phyloP scores from a whole-genome alignment of 2,888 invertebrate species.

The Willowsia nigromaculata region DNA sequence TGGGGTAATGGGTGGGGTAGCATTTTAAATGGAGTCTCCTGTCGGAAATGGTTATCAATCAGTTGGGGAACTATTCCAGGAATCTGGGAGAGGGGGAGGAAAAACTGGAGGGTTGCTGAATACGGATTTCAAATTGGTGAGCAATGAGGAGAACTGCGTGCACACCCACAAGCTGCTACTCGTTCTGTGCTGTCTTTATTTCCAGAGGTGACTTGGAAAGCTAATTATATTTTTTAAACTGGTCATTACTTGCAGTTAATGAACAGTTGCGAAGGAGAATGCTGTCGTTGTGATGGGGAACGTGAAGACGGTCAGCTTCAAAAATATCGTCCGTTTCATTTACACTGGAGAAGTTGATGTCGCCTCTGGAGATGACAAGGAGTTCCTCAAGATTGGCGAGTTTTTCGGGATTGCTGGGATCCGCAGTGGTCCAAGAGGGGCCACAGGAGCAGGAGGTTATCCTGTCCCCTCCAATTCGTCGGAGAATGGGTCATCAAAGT shows the following conservation, averaged over 20 bases:
- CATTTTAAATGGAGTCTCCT: background rate
- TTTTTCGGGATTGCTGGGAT: background rate
- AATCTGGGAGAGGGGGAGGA: background rate
- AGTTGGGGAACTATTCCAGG: background rate
- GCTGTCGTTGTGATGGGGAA: background rate
- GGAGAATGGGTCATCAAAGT: background rate
- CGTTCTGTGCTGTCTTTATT: background rate
- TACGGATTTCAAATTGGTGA: background rate
- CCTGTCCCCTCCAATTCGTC: too few species aligned
- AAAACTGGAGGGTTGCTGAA: background rate
- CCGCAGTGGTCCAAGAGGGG: background rate
- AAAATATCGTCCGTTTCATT: background rate
- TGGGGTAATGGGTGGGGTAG: too few species aligned
- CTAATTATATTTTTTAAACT: background rate
- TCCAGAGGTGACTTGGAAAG: background rate
- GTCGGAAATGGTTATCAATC: background rate
- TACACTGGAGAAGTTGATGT: background rate
- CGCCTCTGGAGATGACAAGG: background rate
- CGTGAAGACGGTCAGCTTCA: background rate
- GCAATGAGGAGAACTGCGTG: background rate
- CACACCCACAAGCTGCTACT: background rate
- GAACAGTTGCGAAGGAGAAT: too few species aligned
- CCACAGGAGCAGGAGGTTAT: too few species aligned
- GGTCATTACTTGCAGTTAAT: background rate
- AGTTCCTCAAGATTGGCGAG: background rate